phyloP scores from a whole-genome alignment of 2,113 vertebrate genomes.

The Myotis brandtii region DNA sequence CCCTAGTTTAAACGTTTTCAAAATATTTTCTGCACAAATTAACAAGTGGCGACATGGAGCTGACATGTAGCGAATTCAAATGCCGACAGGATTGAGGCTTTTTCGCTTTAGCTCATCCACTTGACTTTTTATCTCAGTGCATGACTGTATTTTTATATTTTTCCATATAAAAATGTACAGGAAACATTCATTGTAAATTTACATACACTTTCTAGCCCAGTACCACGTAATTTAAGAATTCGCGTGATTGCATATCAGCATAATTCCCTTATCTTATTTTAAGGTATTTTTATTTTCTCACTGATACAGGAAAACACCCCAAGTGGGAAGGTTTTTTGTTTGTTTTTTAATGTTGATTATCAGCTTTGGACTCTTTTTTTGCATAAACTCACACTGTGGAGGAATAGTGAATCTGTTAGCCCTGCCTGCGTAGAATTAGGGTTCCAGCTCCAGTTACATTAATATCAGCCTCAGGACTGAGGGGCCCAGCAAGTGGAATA shows the following conservation, averaged over 20 bases:
- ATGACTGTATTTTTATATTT: not conserved
- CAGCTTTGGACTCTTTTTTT: not conserved
- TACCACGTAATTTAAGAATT: not conserved
- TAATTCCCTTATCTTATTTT: not conserved
- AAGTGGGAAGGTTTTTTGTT: not conserved
- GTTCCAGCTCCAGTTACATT: fast-evolving
- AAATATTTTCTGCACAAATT: not conserved
- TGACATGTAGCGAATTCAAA: not conserved
- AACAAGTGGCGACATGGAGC: not conserved
- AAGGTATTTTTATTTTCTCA: not conserved
- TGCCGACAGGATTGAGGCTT: not conserved
- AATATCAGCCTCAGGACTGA: fast-evolving
- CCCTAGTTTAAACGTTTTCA: not conserved
- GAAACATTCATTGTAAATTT: not conserved
- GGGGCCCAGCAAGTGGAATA: not conserved
- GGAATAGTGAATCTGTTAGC: not conserved
- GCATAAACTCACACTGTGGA: not conserved
- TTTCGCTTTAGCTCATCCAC: not conserved
- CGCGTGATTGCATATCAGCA: not conserved
- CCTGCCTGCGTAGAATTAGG: fast-evolving
- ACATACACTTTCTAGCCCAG: not conserved
- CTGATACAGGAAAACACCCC: not conserved
- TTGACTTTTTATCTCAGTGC: not conserved
- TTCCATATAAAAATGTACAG: not conserved
- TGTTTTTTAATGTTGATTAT: not conserved